Evolutionary conservation across 2,113 vertebrate species (phyloP).

Genomic region (Psophia crepitans): DNA sequence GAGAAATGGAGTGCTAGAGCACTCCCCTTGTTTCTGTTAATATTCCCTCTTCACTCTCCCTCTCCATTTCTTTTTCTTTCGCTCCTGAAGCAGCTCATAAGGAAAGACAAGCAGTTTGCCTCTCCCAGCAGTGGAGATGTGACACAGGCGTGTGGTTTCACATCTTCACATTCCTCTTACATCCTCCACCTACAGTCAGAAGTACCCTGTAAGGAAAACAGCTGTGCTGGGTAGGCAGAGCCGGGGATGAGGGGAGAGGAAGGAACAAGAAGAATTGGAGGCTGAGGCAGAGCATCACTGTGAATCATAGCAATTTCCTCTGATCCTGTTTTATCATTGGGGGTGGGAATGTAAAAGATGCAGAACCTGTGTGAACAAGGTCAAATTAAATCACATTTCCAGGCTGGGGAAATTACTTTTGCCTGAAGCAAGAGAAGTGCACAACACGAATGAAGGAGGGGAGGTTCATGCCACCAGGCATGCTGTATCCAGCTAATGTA

Average conservation of each 20-base stretch:
- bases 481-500: constrained; percentile 40
- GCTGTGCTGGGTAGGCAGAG: neutral
- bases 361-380: constrained; percentile 66
- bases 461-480: constrained; percentile 51
- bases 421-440: constrained; percentile 66
- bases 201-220: neutral
- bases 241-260: neutral
- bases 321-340: constrained; percentile 57
- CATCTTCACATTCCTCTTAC: neutral
- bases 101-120: neutral
- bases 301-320: constrained; percentile 63
- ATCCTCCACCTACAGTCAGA: neutral
- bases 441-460: constrained; percentile 45
- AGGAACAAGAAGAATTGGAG: constrained; percentile 17
- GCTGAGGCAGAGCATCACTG: constrained; percentile 15
- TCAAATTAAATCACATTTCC: constrained; percentile 74
- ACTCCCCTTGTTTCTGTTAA: neutral
- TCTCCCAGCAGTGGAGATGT: neutral
- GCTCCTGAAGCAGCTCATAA: neutral
- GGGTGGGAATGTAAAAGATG: constrained; percentile 63
- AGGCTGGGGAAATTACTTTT: constrained; percentile 73
- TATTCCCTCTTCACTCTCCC: neutral
- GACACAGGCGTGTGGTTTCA: neutral
- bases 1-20: neutral
- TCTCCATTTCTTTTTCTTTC: neutral